A percentile compares a stretch with the other conserved stretches of the same genome.
Conservation (phyloP, 2,797 vertebrate genomes). For the Acridotheres tristis region DNA sequence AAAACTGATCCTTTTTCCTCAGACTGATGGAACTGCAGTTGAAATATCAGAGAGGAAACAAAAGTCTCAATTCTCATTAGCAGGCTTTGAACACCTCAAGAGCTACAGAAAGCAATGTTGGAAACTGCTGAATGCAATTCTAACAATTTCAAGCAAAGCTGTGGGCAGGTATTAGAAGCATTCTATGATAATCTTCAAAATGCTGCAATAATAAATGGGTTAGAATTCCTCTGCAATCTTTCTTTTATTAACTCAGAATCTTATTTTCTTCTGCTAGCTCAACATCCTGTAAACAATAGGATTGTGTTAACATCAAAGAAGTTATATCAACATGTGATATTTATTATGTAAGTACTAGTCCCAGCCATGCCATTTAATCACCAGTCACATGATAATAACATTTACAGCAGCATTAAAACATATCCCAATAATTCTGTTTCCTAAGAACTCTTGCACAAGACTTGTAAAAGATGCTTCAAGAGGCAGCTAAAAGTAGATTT, state of each 20-base stretch:
- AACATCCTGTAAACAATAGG: background rate
- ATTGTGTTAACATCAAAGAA: background rate
- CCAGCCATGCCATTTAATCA: background rate
- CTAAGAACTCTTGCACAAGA: background rate
- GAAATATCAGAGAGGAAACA: background rate
- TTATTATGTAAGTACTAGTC: background rate
- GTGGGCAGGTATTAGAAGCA: background rate
- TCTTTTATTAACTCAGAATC: background rate
- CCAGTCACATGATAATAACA: background rate
- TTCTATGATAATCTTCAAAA: background rate
- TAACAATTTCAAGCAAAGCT: background rate
- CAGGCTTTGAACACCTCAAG: background rate
- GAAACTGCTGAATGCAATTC: background rate
- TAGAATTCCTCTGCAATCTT: background rate
- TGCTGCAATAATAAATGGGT: background rate
- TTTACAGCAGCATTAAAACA: background rate
- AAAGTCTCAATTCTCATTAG: background rate
- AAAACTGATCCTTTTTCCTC: background rate
- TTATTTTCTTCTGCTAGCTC: background rate
- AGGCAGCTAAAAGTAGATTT: background rate
- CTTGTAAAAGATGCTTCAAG: background rate
- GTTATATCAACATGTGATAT: background rate
- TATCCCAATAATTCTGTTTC: background rate
- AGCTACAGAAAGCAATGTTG: background rate
- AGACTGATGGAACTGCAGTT: background rate